Evolutionary conservation across 2,113 vertebrate genomes (phyloP).

Genomic region (Rhynchomys soricoides): DNA sequence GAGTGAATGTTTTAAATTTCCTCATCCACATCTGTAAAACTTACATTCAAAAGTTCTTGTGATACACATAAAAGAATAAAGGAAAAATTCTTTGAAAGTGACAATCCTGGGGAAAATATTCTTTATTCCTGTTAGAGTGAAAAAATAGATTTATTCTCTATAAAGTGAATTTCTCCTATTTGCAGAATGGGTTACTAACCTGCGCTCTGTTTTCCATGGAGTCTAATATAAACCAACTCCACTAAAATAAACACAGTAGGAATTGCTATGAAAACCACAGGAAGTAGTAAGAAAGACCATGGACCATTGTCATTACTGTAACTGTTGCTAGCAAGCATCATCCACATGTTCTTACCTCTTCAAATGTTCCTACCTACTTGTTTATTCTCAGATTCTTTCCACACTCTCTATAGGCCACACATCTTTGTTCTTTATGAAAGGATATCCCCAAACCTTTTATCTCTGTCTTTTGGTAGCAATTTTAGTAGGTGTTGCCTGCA

Average conservation of each 20-base stretch:
- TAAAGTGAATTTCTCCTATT: neutral
- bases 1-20: neutral
- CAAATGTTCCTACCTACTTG: neutral
- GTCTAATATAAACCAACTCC: neutral
- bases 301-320: neutral
- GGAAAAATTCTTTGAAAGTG: constrained; percentile 22
- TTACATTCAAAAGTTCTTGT: neutral
- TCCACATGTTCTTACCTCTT: neutral
- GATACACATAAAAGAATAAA: neutral
- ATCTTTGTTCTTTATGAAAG: neutral
- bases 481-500: neutral
- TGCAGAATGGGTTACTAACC: neutral
- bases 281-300: neutral
- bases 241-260: neutral
- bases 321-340: neutral
- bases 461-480: neutral
- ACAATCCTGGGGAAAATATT: neutral
- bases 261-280: neutral
- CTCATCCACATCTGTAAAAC: neutral
- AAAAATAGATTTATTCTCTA: neutral
- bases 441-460: neutral
- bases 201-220: neutral
- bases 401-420: neutral
- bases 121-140: neutral
- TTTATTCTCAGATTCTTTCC: neutral